Evolutionary conservation across 1,140 invertebrate genomes (phyloP), one percentile per base, ranked within the genome.

Genomic region (Phthorimaea operculella): DNA sequence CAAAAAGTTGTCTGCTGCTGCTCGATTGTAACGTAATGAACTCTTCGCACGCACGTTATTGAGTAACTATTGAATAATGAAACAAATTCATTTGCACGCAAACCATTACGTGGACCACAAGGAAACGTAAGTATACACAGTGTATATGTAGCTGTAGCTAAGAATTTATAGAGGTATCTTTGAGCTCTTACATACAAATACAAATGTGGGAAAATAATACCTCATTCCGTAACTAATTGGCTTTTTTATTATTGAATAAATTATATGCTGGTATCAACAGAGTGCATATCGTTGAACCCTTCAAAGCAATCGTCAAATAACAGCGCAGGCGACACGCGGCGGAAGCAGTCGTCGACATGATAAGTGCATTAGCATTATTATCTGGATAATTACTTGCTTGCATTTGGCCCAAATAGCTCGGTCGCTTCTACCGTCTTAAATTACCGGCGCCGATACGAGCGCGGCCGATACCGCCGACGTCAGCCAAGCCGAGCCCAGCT

Each of bases 351-450:
- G 75, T 79, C 76, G 79, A 79, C 78, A 80, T 73, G 79, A 84
- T 84, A 84, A 84, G 79, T 81, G 78, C 79, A 83, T 84, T 84
- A 84, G 81, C 79, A 84, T 84, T 84, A 81, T 79, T 84, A 84
- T 84, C 81, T 76, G 70, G 64, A 83, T 83, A 83, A 84, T 84
- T 84, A 81, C 79, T 81, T 74, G 74, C 75, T 78, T 82, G 79
- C 81, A 82, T 82, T 84, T 78, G 75, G 70, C 70, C 79, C 72
- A 74, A 84, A 81, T 81, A 78, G 76, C 71, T 66, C 59, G 63
- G 68, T 72, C 68, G 76, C 68, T 74, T 72, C 66, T 67, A 72
- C 67, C 70, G 68, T 76, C 75, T 79, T 79, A 72, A 76, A 74
- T 76, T 76, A 75, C 65, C 59, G 61, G 52, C 61, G 52, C 54